These are phyloP conservation scores for Corythaixoides concolor DNA, from an alignment of 2,113 vertebrate genomes.

Conservation along the genomic window DNA sequence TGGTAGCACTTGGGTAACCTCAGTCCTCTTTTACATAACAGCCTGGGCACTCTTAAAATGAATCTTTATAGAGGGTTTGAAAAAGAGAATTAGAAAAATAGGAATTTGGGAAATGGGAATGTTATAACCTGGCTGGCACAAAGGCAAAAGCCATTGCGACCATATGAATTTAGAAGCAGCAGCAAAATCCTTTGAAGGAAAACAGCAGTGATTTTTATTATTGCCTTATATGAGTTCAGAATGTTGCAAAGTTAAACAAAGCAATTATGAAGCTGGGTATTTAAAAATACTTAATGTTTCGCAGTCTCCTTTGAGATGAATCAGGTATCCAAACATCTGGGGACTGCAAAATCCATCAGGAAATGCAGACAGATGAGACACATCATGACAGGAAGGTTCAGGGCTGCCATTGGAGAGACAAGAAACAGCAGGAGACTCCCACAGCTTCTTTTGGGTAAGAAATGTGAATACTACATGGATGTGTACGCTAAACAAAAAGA, in stretches of 20 bases:
- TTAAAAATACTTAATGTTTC: conserved; percentile 27
- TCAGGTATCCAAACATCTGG: conserved; percentile 42
- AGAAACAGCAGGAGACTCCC: conserved; percentile 46
- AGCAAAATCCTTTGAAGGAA: conserved; percentile 14
- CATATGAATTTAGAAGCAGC: background rate
- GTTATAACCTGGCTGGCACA: background rate
- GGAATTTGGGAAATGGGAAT: background rate
- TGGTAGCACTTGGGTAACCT: background rate
- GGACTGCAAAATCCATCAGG: conserved; percentile 57
- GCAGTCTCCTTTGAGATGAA: conserved; percentile 42
- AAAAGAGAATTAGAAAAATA: background rate
- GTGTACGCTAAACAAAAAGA: conserved; percentile 49
- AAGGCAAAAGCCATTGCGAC: background rate
- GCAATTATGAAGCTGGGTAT: background rate
- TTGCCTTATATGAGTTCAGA: conserved; percentile 18
- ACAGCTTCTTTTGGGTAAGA: conserved; percentile 31
- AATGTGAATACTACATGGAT: conserved; percentile 43
- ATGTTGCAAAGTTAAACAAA: conserved; percentile 26
- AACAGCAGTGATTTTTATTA: conserved; percentile 30
- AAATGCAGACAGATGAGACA: conserved; percentile 47
- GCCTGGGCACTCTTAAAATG: background rate
- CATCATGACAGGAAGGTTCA: conserved; percentile 38
- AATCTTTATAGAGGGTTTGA: background rate
- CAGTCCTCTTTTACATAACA: background rate
- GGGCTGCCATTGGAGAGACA: background rate